These are phyloP conservation scores for Gorsachius goisagi DNA, from an alignment of 2,113 vertebrate species.

Conservation along the genomic window DNA sequence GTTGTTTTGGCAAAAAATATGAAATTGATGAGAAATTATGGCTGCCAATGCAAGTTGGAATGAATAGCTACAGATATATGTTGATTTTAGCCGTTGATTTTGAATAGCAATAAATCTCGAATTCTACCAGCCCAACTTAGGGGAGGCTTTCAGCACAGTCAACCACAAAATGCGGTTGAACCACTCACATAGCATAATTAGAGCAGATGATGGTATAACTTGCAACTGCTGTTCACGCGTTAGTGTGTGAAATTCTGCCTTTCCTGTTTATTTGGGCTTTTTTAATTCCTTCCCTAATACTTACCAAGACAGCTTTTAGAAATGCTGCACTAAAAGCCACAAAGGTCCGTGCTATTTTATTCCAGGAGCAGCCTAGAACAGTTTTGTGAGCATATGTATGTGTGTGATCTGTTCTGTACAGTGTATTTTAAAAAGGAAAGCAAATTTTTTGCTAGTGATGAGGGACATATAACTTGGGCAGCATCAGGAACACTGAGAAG, in stretches of 20 bases:
- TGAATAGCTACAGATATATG: slow-evolving; percentile 34
- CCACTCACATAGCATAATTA: slow-evolving; percentile 25
- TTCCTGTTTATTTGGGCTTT: not conserved
- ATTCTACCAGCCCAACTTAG: slow-evolving; percentile 32
- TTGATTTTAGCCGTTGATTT: slow-evolving; percentile 42
- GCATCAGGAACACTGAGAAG: not conserved
- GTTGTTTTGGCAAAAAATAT: slow-evolving; percentile 17
- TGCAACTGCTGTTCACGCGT: slow-evolving; percentile 19
- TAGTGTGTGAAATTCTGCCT: slow-evolving; percentile 34
- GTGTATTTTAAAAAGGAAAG: not conserved
- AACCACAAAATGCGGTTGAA: slow-evolving; percentile 53
- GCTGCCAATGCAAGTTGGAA: slow-evolving; percentile 17
- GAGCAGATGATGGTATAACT: slow-evolving; percentile 54
- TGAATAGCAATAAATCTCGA: slow-evolving; percentile 51
- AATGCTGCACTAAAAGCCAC: not conserved
- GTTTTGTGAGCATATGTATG: not conserved
- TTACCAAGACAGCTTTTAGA: not conserved
- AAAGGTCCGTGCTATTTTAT: not conserved
- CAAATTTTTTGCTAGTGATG: not conserved
- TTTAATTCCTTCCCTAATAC: not conserved
- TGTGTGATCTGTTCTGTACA: not conserved
- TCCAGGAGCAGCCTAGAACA: not conserved
- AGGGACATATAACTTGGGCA: not conserved
- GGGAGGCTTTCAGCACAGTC: slow-evolving; percentile 54
- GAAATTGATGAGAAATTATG: slow-evolving; percentile 49